phyloP scores from a whole-genome alignment of 2,113 vertebrate species.

The Ia io region DNA sequence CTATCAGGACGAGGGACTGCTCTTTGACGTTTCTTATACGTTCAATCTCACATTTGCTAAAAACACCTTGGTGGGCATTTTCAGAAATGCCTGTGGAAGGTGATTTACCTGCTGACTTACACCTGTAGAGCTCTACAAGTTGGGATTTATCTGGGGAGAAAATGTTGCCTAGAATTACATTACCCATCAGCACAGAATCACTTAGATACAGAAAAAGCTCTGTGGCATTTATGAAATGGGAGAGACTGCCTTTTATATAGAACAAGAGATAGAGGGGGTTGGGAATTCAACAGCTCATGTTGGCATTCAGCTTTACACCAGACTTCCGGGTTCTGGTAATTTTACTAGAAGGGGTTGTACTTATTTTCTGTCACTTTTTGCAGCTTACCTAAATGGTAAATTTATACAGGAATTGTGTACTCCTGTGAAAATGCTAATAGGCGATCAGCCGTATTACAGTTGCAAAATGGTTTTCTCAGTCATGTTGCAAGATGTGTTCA shows the following conservation, averaged over 20 bases:
- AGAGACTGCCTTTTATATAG: neutral
- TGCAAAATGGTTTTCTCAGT: neutral
- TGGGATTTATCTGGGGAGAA: neutral
- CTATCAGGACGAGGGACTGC: neutral
- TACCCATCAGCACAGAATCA: neutral
- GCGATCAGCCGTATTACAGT: neutral
- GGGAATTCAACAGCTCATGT: neutral
- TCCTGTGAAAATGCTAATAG: neutral
- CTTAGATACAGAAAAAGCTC: neutral
- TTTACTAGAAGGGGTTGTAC: neutral
- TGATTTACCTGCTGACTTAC: neutral
- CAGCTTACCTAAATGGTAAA: neutral
- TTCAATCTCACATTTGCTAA: constrained; percentile 12
- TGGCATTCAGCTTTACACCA: neutral
- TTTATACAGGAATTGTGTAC: neutral
- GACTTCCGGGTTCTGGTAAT: neutral
- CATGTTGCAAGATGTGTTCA: neutral
- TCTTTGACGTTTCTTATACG: neutral
- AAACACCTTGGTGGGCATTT: neutral
- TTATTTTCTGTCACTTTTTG: neutral
- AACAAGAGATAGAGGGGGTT: neutral
- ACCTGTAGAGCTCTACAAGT: neutral
- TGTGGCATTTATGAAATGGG: neutral
- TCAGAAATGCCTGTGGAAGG: neutral
- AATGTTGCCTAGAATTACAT: neutral